Conservation (phyloP, 1,140 invertebrate species). For the Trachelipus rathkii region DNA sequence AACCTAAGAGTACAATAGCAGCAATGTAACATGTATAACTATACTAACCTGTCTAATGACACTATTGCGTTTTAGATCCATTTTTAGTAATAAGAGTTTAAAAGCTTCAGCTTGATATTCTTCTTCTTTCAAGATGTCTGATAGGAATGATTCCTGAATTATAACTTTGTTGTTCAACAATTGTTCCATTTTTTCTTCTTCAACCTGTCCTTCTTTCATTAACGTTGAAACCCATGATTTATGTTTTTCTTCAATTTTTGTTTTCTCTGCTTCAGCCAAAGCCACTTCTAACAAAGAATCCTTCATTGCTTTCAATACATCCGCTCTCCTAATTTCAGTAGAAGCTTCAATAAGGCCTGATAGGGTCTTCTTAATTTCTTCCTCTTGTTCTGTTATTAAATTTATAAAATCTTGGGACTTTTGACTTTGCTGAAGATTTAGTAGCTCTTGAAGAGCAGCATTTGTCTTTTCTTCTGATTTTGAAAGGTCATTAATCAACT, state of each 20-base stretch:
- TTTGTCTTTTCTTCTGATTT: slow-evolving; percentile 29
- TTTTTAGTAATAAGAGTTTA: slow-evolving; percentile 38
- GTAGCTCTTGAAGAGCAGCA: slow-evolving; percentile 33
- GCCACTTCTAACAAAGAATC: slow-evolving; percentile 57
- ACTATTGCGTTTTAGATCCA: slow-evolving; percentile 38
- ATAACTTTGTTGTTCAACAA: slow-evolving; percentile 30
- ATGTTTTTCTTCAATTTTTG: slow-evolving; percentile 66
- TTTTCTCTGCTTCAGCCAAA: slow-evolving; percentile 58
- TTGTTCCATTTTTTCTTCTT: slow-evolving; percentile 67
- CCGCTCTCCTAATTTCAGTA: slow-evolving; percentile 38
- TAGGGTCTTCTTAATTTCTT: slow-evolving; percentile 33
- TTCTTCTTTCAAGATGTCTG: slow-evolving; percentile 39
- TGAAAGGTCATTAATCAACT: slow-evolving; percentile 31
- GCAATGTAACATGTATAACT: too few relatives aligned
- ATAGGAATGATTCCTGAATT: slow-evolving; percentile 33
- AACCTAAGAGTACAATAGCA: too few relatives aligned
- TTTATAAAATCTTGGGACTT: slow-evolving; percentile 40
- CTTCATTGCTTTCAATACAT: slow-evolving; percentile 49
- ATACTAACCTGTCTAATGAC: slow-evolving; percentile 40
- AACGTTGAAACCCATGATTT: slow-evolving; percentile 67
- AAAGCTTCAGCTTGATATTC: slow-evolving; percentile 40
- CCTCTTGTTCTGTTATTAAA: slow-evolving; percentile 35
- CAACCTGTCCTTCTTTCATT: slow-evolving; percentile 67
- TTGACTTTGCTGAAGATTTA: slow-evolving; percentile 48
- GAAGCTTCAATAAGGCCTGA: slow-evolving; percentile 41